phyloP scores from a whole-genome alignment of 2,888 invertebrate species.

The Polydrusus pterygomalis region DNA sequence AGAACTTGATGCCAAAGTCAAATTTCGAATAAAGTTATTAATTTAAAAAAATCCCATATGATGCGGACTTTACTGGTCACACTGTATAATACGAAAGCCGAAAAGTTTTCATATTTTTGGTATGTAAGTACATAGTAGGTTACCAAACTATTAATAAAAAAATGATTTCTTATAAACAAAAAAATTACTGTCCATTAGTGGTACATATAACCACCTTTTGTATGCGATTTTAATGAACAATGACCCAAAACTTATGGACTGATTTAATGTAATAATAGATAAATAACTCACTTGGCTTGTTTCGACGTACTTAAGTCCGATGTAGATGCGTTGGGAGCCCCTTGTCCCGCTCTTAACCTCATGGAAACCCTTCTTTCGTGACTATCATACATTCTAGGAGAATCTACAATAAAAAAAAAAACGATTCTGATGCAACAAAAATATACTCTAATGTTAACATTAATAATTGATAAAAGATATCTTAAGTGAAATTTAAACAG shows the following conservation, averaged over 20 bases:
- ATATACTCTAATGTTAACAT: no score
- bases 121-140: no score
- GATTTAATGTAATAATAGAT: neutral
- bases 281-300: conserved; percentile 72
- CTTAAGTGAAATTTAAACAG: neutral
- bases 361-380: conserved; percentile 70
- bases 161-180: no score
- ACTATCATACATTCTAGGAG: conserved; percentile 68
- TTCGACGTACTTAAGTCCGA: conserved; percentile 72
- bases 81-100: no score
- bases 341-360: conserved; percentile 69
- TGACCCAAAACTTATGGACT: neutral
- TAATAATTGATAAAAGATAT: neutral
- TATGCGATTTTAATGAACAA: neutral
- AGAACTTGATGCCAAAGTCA: no score
- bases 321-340: conserved; percentile 70
- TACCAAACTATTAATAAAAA: no score
- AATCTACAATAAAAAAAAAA: conserved; percentile 64
- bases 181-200: no score
- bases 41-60: no score
- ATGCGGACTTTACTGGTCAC: no score
- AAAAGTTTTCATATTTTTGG: no score
- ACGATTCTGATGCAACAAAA: no score
- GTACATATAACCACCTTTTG: neutral
- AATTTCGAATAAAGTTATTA: no score